Percentiles rank a stretch among this genome's conserved stretches.
Conservation (phyloP, 2,113 vertebrate genomes). For the Megaleporinus macrocephalus region DNA sequence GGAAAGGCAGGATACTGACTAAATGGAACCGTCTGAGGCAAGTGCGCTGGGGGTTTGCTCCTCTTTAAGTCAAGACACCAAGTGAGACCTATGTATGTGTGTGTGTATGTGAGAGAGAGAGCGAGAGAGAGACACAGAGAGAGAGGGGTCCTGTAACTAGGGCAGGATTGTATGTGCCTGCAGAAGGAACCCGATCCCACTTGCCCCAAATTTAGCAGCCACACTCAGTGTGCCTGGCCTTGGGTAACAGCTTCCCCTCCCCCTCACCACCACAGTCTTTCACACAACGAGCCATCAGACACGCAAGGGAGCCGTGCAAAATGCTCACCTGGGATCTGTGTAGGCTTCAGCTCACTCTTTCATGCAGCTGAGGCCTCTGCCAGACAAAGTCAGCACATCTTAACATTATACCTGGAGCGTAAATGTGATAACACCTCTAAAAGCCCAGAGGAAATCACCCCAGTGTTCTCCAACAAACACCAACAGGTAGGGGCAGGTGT, state of each 20-base stretch:
- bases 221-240: constrained; percentile 65
- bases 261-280: constrained; percentile 26
- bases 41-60: constrained; percentile 25
- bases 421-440: neutral
- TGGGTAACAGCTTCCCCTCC: constrained; percentile 60
- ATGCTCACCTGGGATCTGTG: constrained; percentile 27
- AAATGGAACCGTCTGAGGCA: constrained; percentile 8
- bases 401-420: neutral
- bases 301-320: neutral
- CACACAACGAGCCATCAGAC: constrained; percentile 17
- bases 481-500: neutral
- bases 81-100: constrained; percentile 46
- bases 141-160: constrained; percentile 71
- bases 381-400: neutral
- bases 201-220: constrained; percentile 80
- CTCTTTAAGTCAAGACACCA: constrained; percentile 19
- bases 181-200: constrained; percentile 84
- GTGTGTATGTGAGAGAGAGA: constrained; percentile 60
- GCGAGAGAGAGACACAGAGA: constrained; percentile 58
- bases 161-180: constrained; percentile 74
- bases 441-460: neutral
- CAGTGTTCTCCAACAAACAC: neutral
- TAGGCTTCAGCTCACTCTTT: neutral
- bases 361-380: neutral
- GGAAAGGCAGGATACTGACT: neutral